A percentile compares a stretch with the other conserved stretches of the same genome.
Conservation (phyloP, 2,797 vertebrate genomes). For the Champsocephalus gunnari region DNA sequence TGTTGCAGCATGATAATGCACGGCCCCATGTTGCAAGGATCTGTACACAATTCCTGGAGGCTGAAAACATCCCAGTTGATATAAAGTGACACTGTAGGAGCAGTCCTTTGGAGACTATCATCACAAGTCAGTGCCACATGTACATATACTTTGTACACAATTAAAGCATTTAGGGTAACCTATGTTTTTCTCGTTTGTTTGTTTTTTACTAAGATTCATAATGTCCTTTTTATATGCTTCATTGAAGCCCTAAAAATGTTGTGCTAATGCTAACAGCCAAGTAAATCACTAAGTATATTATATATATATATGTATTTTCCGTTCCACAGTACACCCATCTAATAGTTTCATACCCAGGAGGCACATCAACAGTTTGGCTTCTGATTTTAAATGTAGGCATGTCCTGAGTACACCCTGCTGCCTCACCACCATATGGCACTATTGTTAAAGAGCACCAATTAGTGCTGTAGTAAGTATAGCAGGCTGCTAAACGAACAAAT, state of each 20-base stretch:
- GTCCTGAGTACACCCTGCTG: conserved; percentile 45
- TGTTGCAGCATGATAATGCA: no score
- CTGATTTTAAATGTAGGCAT: conserved; percentile 53
- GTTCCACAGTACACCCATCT: conserved; percentile 27
- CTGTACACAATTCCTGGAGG: no score
- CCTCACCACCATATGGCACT: conserved; percentile 51
- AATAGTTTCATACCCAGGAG: conserved; percentile 35
- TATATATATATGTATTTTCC: conserved; percentile 14
- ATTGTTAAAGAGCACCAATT: conserved; percentile 69
- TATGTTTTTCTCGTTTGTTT: not conserved
- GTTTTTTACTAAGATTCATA: not conserved
- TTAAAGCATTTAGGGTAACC: not conserved
- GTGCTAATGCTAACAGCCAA: not conserved
- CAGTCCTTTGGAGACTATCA: not conserved
- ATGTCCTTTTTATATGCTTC: not conserved
- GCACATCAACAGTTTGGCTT: conserved; percentile 63
- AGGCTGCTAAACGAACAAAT: conserved; percentile 45
- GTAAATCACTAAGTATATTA: not conserved
- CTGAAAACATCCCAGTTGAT: no score
- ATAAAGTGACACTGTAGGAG: not conserved
- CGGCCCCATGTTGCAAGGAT: no score
- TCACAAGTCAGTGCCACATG: not conserved
- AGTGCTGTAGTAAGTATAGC: conserved; percentile 31
- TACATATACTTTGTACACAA: not conserved
- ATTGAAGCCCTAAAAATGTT: not conserved